A percentile compares a stretch with the other conserved stretches of the same genome.
phyloP scores from a whole-genome alignment of 2,113 vertebrate species.

The Zeus faber region DNA sequence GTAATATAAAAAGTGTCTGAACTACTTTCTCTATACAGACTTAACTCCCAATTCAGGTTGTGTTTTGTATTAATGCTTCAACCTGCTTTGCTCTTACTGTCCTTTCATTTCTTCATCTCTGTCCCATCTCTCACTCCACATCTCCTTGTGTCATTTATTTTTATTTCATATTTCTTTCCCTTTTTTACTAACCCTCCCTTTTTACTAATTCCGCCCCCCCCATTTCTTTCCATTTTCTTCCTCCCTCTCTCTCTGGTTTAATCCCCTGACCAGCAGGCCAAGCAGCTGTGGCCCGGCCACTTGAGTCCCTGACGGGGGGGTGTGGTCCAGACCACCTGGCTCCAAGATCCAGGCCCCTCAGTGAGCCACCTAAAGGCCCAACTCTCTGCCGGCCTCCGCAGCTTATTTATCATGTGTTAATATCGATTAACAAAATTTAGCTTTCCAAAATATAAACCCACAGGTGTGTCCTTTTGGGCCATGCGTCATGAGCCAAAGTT shows the following conservation, averaged over 20 bases:
- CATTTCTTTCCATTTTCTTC: neutral
- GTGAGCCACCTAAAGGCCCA: too few relatives aligned
- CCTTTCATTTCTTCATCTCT: neutral
- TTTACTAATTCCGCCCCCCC: neutral
- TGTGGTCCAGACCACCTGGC: too few relatives aligned
- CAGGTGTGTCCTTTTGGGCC: too few relatives aligned
- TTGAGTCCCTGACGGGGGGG: neutral
- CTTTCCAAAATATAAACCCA: too few relatives aligned
- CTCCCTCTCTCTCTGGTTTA: neutral
- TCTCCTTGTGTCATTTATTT: slow-evolving; percentile 12
- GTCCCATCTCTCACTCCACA: slow-evolving; percentile 31
- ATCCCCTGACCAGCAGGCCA: neutral
- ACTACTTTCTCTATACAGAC: too few relatives aligned
- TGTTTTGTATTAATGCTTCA: slow-evolving; percentile 16
- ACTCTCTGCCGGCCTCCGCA: too few relatives aligned
- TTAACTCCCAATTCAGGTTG: slow-evolving; percentile 15
- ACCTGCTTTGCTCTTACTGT: slow-evolving; percentile 10
- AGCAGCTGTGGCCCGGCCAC: neutral
- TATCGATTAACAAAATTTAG: too few relatives aligned
- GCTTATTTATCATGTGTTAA: too few relatives aligned
- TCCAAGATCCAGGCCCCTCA: too few relatives aligned
- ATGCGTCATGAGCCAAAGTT: too few relatives aligned
- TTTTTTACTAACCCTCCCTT: neutral
- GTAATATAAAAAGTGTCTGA: too few relatives aligned
- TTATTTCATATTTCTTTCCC: neutral